phyloP scores from a whole-genome alignment of 2,797 vertebrate species.

The Squalus acanthias region DNA sequence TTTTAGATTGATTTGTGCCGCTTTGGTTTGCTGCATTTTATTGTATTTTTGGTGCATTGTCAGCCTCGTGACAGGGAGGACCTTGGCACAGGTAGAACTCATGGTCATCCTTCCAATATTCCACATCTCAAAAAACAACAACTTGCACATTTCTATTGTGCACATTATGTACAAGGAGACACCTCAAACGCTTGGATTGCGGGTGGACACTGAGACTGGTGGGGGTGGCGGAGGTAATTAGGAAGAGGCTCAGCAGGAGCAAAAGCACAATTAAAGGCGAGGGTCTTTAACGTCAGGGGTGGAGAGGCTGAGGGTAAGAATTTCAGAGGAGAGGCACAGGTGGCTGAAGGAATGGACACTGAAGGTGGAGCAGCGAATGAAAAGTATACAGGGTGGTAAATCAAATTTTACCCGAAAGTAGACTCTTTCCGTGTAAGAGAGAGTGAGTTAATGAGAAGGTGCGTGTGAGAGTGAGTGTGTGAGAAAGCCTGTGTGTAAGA shows the following conservation, averaged over 20 bases:
- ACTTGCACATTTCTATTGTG: background rate
- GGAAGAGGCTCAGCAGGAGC: background rate
- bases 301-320: background rate
- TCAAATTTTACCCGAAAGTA: background rate
- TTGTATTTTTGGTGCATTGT: background rate
- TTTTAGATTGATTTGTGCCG: background rate
- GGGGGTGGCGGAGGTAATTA: background rate
- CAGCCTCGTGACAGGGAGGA: background rate
- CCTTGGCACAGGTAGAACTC: background rate
- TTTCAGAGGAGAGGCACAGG: background rate
- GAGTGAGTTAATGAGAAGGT: background rate
- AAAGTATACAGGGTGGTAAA: background rate
- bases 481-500: background rate
- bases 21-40: background rate
- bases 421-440: background rate
- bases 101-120: background rate
- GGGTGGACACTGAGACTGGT: background rate
- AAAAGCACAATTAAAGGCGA: background rate
- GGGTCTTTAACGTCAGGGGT: background rate
- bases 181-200: background rate
- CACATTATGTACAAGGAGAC: background rate
- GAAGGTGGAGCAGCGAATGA: background rate
- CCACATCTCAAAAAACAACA: background rate
- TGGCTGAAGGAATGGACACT: background rate
- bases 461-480: background rate